These are phyloP conservation scores for Orthonevra nobilis DNA, from an alignment of 2,888 invertebrate genomes.

Conservation along the genomic window DNA sequence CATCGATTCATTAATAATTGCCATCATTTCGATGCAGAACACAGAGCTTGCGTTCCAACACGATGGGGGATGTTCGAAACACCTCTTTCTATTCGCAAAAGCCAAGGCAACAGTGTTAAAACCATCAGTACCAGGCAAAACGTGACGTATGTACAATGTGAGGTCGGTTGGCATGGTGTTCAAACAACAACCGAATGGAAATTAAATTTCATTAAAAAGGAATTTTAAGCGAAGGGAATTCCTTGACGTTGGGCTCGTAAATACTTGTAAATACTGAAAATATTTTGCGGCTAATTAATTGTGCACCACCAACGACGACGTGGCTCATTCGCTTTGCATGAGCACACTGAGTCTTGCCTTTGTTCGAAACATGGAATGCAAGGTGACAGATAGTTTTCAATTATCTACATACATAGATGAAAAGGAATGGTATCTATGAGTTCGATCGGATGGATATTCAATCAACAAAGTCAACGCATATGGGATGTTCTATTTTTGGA, in stretches of 20 bases:
- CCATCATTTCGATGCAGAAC: constrained; percentile 20
- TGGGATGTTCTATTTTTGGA: neutral
- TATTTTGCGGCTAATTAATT: constrained; percentile 29
- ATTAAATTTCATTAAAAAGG: constrained; percentile 34
- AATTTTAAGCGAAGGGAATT: constrained; percentile 1
- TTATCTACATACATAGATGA: too few species aligned
- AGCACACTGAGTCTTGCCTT: too few species aligned
- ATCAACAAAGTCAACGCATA: neutral
- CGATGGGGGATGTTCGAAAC: neutral
- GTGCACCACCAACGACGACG: too few species aligned
- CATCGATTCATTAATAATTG: constrained; percentile 26
- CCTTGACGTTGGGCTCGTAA: neutral
- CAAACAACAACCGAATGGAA: constrained; percentile 11
- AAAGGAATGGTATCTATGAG: neutral
- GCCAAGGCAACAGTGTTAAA: constrained; percentile 10
- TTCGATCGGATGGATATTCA: neutral
- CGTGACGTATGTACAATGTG: neutral
- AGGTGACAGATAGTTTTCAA: too few species aligned
- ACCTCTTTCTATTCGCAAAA: constrained; percentile 2
- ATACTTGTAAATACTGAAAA: constrained; percentile 10
- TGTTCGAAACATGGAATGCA: too few species aligned
- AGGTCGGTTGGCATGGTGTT: neutral
- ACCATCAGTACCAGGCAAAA: neutral
- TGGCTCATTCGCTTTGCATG: too few species aligned
- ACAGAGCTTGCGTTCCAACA: constrained; percentile 4